Evolutionary conservation across 2,888 invertebrate species (phyloP).

Genomic region (Heliconius aoede): DNA sequence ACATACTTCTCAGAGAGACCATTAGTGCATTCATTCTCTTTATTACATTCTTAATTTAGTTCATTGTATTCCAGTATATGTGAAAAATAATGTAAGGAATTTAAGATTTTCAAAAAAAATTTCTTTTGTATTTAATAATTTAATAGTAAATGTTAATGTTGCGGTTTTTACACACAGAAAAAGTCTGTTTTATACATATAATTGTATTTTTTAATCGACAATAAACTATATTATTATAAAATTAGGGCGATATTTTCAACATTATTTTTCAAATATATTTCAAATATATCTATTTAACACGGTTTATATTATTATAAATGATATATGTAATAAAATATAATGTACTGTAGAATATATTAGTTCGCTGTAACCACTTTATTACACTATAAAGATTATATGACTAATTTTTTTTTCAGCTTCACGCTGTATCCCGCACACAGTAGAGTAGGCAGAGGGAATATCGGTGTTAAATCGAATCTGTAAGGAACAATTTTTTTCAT

Average conservation of each 20-base stretch:
- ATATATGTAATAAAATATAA: neutral
- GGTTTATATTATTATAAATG: neutral
- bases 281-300: neutral
- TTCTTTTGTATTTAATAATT: neutral
- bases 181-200: neutral
- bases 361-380: neutral
- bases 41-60: conserved; percentile 30
- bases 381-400: too few relatives aligned
- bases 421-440: too few relatives aligned
- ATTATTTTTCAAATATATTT: neutral
- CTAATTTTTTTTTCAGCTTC: too few relatives aligned
- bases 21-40: conserved; percentile 29
- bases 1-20: conserved; percentile 33
- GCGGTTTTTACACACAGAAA: neutral
- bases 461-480: too few relatives aligned
- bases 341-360: neutral
- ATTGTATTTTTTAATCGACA: neutral
- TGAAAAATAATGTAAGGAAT: neutral
- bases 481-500: neutral
- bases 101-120: too few relatives aligned
- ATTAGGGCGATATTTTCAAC: neutral
- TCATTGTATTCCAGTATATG: neutral
- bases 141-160: neutral
- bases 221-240: neutral
- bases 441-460: too few relatives aligned